Conservation (phyloP, 2,113 vertebrate species). For the Anarhynchus alexandrinus region DNA sequence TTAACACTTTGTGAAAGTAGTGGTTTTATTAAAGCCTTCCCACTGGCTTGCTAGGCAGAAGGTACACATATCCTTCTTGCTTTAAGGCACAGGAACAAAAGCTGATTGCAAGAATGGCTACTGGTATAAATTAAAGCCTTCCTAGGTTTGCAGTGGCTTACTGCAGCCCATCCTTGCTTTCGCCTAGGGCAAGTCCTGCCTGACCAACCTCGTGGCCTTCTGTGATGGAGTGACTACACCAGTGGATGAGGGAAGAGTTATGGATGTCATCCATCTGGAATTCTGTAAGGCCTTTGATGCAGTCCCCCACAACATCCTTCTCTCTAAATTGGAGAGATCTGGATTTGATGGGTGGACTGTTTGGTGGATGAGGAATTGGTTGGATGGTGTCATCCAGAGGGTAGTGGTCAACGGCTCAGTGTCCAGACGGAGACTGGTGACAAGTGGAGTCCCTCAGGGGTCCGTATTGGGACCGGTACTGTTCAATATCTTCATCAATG, state of each 20-base stretch:
- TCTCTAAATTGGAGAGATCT: not conserved
- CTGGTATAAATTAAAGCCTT: not conserved
- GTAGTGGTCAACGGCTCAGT: not conserved
- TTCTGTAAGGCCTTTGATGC: not conserved
- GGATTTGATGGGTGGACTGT: not conserved
- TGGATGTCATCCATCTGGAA: not conserved
- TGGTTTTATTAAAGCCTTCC: not conserved
- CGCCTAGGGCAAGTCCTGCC: not conserved
- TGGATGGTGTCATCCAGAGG: not conserved
- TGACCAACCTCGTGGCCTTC: not conserved
- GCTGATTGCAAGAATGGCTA: not conserved
- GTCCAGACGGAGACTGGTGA: not conserved
- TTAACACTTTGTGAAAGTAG: not conserved
- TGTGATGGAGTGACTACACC: not conserved
- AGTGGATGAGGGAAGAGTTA: not conserved
- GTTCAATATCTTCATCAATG: not conserved
- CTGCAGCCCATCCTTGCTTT: not conserved
- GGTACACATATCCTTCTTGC: not conserved
- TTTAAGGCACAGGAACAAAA: not conserved
- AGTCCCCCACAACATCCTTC: not conserved
- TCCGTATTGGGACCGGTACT: not conserved
- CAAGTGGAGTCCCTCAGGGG: not conserved
- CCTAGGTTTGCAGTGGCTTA: not conserved
- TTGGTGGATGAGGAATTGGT: not conserved
- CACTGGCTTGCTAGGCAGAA: not conserved